Evolutionary conservation across 2,888 invertebrate species (phyloP).

Genomic region (Synanthedon vespiformis): DNA sequence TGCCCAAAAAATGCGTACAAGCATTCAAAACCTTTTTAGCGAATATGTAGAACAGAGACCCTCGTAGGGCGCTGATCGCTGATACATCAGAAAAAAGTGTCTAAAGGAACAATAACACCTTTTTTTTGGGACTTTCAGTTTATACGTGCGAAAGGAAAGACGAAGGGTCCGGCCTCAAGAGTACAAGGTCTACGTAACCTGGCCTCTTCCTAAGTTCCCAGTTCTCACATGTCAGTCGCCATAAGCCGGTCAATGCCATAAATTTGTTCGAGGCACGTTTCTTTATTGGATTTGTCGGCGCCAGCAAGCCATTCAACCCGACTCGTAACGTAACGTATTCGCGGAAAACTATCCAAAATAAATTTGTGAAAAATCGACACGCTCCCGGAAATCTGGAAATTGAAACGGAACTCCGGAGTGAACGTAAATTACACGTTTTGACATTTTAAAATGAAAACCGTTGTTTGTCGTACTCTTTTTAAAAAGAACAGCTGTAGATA

Average conservation of each 20-base stretch:
- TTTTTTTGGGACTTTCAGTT: constrained; percentile 29
- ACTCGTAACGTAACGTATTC: constrained; percentile 39
- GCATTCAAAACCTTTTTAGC: constrained; percentile 43
- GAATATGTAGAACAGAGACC: constrained; percentile 46
- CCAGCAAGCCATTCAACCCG: constrained; percentile 44
- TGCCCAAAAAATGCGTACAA: constrained; percentile 22
- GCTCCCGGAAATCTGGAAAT: constrained; percentile 22
- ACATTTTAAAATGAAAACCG: background rate
- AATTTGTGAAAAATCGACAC: constrained; percentile 24
- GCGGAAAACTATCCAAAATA: constrained; percentile 39
- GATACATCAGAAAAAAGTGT: constrained; percentile 56
- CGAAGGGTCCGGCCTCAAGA: constrained; percentile 16
- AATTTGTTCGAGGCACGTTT: constrained; percentile 54
- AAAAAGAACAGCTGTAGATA: too few relatives aligned
- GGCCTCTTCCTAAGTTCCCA: constrained; percentile 28
- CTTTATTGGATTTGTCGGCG: constrained; percentile 62
- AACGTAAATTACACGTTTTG: background rate
- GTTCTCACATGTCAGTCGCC: constrained; percentile 52
- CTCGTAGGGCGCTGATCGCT: constrained; percentile 40
- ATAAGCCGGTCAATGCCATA: constrained; percentile 67
- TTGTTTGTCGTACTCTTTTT: too few relatives aligned
- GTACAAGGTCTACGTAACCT: constrained; percentile 27
- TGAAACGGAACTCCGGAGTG: background rate
- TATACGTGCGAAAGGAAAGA: constrained; percentile 16
- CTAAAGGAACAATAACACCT: constrained; percentile 50